These are phyloP conservation scores for Drosophila willistoni DNA, from an alignment of 1,140 invertebrate genomes.

Conservation along the genomic window DNA sequence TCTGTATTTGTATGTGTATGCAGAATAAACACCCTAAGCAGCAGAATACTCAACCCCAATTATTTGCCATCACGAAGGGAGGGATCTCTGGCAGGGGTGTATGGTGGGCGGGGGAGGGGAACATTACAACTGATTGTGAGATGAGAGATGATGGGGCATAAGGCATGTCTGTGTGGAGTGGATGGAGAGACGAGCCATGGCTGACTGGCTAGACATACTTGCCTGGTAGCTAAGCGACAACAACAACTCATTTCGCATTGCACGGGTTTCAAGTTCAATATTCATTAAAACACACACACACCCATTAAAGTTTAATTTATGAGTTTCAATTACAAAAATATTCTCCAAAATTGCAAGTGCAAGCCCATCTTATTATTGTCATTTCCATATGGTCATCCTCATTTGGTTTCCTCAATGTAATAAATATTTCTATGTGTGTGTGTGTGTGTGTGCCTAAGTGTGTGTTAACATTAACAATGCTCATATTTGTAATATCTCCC, in stretches of 20 bases:
- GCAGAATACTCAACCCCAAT: constrained; percentile 6
- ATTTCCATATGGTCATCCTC: background rate
- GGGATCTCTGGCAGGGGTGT: too few relatives aligned
- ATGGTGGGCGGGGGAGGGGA: background rate
- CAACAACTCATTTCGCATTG: constrained; percentile 27
- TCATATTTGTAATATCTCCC: too few relatives aligned
- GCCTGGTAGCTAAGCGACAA: background rate
- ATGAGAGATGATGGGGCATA: background rate
- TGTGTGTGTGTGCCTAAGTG: constrained; percentile 46
- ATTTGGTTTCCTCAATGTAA: constrained; percentile 36
- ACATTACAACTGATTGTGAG: background rate
- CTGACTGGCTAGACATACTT: background rate
- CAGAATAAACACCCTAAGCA: constrained; percentile 7
- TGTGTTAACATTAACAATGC: too few relatives aligned
- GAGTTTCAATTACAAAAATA: constrained; percentile 77
- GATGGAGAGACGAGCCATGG: background rate
- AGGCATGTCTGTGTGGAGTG: background rate
- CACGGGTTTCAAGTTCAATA: constrained; percentile 51
- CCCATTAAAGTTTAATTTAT: constrained; percentile 62
- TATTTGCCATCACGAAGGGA: background rate
- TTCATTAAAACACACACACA: constrained; percentile 42
- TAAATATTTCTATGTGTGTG: constrained; percentile 53
- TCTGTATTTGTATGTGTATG: background rate
- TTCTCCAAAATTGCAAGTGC: too few relatives aligned
- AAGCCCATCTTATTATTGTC: background rate